These are phyloP conservation scores for Cetonia aurata DNA, from an alignment of 2,888 invertebrate genomes.

Conservation along the genomic window DNA sequence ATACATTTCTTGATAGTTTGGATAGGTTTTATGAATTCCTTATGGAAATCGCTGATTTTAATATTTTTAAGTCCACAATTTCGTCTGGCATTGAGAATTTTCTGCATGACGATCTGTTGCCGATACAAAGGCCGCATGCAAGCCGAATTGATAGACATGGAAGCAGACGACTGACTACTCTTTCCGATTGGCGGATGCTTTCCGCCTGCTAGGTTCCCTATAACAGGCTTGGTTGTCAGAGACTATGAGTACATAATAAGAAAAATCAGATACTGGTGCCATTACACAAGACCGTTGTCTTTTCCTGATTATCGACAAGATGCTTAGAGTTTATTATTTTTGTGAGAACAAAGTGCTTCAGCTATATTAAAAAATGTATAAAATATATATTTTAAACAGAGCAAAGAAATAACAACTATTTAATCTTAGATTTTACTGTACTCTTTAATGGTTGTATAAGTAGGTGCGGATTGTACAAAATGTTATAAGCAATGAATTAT, in stretches of 20 bases:
- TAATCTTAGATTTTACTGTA: conserved; percentile 28
- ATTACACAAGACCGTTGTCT: conserved; percentile 54
- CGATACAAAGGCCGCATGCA: conserved; percentile 86
- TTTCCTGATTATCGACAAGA: conserved; percentile 46
- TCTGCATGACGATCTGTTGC: conserved; percentile 91
- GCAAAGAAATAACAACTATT: conserved; percentile 2
- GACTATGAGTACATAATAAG: conserved; percentile 63
- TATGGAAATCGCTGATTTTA: conserved; percentile 95
- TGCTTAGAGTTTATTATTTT: conserved; percentile 34
- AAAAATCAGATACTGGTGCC: conserved; percentile 63
- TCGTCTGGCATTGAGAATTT: conserved; percentile 86
- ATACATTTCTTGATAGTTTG: conserved; percentile 94
- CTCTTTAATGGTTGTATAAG: conserved; percentile 28
- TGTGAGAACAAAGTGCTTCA: conserved; percentile 36
- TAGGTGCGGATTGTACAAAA: conserved; percentile 42
- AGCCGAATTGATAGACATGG: conserved; percentile 87
- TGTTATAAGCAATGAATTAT: conserved; percentile 43
- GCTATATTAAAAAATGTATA: conserved; percentile 9
- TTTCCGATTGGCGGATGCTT: conserved; percentile 57
- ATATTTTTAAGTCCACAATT: conserved; percentile 93
- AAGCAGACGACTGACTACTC: conserved; percentile 82
- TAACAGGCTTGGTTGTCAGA: conserved; percentile 62
- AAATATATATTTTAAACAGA: too few relatives aligned
- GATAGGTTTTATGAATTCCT: conserved; percentile 94
- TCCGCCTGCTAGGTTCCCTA: conserved; percentile 56